Evolutionary conservation across 2,113 vertebrate species (phyloP).

Genomic region (Myodes glareolus): DNA sequence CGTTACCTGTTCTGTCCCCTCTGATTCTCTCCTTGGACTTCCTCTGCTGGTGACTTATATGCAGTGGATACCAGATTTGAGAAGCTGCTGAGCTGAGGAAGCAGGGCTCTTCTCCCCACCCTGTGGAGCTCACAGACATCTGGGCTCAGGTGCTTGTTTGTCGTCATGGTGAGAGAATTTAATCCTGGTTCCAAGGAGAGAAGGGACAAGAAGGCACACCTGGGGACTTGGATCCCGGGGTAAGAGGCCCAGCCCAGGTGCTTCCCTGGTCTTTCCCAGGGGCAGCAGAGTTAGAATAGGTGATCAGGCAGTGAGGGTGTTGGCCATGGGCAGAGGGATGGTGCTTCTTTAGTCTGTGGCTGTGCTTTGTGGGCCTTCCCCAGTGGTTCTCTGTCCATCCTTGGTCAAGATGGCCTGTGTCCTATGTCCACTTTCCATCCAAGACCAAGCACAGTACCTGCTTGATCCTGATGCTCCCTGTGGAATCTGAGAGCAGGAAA

Average conservation of each 20-base stretch:
- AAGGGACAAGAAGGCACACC: background rate
- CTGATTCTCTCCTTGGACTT: too few relatives aligned
- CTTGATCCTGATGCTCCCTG: background rate
- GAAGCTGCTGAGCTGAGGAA: too few relatives aligned
- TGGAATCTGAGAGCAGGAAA: background rate
- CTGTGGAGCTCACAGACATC: background rate
- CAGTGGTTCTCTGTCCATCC: too few relatives aligned
- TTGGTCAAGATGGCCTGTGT: background rate
- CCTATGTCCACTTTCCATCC: background rate
- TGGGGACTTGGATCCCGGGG: background rate
- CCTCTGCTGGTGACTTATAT: background rate
- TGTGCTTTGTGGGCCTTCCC: background rate
- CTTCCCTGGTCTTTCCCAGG: background rate
- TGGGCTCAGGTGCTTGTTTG: background rate
- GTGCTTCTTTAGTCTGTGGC: background rate
- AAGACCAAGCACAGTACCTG: background rate
- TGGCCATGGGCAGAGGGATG: background rate
- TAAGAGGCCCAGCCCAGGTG: background rate
- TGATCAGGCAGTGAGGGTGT: too few relatives aligned
- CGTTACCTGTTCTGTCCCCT: background rate
- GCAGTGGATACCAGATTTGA: accelerated
- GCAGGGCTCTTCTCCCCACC: too few relatives aligned
- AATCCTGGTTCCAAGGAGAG: background rate
- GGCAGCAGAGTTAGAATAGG: background rate
- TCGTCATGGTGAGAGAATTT: background rate